Percentiles rank a stretch among this genome's conserved stretches.
Conservation (phyloP, 1,140 invertebrate species). For the Aphis gossypii region DNA sequence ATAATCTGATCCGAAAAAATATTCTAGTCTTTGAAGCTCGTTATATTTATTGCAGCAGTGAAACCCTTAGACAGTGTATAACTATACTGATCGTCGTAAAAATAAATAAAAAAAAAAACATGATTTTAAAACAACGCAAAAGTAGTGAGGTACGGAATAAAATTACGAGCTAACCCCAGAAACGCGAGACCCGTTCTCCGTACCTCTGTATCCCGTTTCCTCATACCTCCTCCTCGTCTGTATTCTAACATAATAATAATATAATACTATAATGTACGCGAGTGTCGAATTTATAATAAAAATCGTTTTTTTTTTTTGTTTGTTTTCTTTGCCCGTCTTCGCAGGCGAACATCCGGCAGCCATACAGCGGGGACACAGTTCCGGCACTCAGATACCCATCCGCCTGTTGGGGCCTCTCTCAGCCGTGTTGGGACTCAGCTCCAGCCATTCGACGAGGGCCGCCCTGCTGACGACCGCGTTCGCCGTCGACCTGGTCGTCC, state of each 20-base stretch:
- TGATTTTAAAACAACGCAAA: not conserved
- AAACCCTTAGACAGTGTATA: not conserved
- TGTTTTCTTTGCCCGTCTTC: conserved; percentile 52
- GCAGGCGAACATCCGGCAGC: conserved; percentile 68
- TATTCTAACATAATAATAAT: too few relatives aligned
- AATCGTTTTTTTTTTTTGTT: not conserved
- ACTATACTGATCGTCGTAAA: not conserved
- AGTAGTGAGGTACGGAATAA: too few relatives aligned
- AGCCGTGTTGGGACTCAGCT: conserved; percentile 65
- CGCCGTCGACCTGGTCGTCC: conserved; percentile 38
- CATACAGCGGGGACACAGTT: conserved; percentile 68
- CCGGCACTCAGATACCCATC: conserved; percentile 67
- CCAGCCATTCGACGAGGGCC: conserved; percentile 62
- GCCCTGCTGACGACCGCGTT: conserved; percentile 50
- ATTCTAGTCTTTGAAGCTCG: conserved; percentile 7
- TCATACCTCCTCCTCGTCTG: too few relatives aligned
- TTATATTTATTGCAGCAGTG: not conserved
- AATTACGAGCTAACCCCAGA: too few relatives aligned
- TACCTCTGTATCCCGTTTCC: too few relatives aligned
- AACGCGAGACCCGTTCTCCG: too few relatives aligned
- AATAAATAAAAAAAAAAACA: not conserved
- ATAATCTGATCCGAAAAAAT: not conserved
- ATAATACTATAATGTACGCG: too few relatives aligned
- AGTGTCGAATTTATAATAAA: too few relatives aligned
- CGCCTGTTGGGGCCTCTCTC: conserved; percentile 66